Percentiles rank a stretch among this genome's conserved stretches.
Evolutionary conservation across 2,888 invertebrate species (phyloP).

Genomic region (Gryllus longicercus): DNA sequence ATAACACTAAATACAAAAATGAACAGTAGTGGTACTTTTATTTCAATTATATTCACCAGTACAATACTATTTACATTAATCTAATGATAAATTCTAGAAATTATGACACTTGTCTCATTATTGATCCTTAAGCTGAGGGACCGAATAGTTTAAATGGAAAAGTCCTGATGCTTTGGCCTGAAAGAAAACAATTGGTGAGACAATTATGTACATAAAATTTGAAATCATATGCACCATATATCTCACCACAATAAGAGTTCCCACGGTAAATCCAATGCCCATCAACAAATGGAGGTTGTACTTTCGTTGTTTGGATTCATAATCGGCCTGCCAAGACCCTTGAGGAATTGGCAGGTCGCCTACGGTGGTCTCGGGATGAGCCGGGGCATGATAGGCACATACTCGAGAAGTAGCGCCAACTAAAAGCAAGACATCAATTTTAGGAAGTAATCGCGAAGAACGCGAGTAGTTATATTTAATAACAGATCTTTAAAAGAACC

Average conservation of each 20-base stretch:
- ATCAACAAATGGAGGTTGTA: slow-evolving; percentile 63
- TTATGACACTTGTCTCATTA: slow-evolving; percentile 17
- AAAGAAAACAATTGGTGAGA: slow-evolving; percentile 38
- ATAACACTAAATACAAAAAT: too few species aligned
- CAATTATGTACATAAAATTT: neutral
- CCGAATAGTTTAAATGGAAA: slow-evolving; percentile 60
- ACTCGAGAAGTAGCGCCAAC: slow-evolving; percentile 23
- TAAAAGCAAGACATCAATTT: neutral
- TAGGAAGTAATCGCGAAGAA: too few species aligned
- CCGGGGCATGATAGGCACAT: slow-evolving; percentile 36
- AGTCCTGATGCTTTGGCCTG: slow-evolving; percentile 62
- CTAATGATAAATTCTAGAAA: neutral
- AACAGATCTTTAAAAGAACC: too few species aligned
- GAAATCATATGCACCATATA: neutral
- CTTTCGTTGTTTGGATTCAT: slow-evolving; percentile 62
- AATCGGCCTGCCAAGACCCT: slow-evolving; percentile 71
- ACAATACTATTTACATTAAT: too few species aligned
- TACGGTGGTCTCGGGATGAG: slow-evolving; percentile 53
- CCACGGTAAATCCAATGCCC: slow-evolving; percentile 54
- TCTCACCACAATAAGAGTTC: slow-evolving; percentile 53
- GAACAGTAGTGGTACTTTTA: neutral
- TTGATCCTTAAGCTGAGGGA: slow-evolving; percentile 48
- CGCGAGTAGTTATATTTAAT: too few species aligned
- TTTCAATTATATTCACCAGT: slow-evolving; percentile 25
- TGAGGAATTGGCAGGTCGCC: slow-evolving; percentile 74